Conservation (phyloP, 64 coral and sea anemone species). For the Montipora sp. region DNA sequence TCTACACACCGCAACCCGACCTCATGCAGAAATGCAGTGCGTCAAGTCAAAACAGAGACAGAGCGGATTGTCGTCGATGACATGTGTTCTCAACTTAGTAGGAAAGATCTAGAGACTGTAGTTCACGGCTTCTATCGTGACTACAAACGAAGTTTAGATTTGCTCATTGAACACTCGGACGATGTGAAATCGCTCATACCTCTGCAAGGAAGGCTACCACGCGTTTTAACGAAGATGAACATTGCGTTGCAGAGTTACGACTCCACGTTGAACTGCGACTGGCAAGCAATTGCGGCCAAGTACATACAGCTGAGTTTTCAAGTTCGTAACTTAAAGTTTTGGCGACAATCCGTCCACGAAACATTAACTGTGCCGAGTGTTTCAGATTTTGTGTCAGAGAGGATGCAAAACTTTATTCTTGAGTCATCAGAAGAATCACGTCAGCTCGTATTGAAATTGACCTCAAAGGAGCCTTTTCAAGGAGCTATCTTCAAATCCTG, state of each 20-base stretch:
- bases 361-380: conserved; percentile 31
- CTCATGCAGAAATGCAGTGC: neutral
- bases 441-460: conserved; percentile 35
- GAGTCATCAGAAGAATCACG: conserved; percentile 18
- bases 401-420: conserved; percentile 54
- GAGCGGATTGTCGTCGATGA: neutral
- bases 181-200: conserved; percentile 39
- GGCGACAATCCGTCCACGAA: conserved; percentile 16
- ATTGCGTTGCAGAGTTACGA: conserved; percentile 40
- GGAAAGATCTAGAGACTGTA: conserved; percentile 6
- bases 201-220: neutral
- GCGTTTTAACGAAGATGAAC: conserved; percentile 38
- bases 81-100: conserved; percentile 40
- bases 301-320: conserved; percentile 64
- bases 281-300: conserved; percentile 45
- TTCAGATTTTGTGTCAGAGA: conserved; percentile 46
- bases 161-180: neutral
- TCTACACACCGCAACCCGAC: conserved; percentile 5
- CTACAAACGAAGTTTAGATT: conserved; percentile 13
- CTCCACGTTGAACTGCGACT: conserved; percentile 55
- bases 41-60: no score
- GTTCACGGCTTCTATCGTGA: neutral
- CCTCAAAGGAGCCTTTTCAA: neutral
- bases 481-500: neutral
- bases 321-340: conserved; percentile 28